phyloP scores from a whole-genome alignment of 2,797 vertebrate species.

The Intellagama lesueurii region DNA sequence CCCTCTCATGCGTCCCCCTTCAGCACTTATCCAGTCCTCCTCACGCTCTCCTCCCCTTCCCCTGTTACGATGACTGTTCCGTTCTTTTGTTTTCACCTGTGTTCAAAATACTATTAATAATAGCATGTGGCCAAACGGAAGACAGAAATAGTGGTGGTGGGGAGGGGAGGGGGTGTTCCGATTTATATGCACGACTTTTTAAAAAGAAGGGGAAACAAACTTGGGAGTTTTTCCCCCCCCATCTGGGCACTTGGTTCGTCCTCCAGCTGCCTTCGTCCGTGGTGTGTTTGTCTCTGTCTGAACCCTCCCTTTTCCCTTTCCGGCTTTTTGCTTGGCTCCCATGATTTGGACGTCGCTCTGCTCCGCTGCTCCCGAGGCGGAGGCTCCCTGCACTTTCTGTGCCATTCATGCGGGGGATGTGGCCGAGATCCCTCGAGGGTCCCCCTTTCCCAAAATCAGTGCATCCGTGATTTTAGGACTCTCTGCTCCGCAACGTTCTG shows the following conservation, averaged over 20 bases:
- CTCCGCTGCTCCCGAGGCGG: conserved; percentile 76
- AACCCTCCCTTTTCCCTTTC: conserved; percentile 64
- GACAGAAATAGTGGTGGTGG: conserved; percentile 55
- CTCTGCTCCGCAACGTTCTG: not conserved
- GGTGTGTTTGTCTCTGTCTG: conserved; percentile 82
- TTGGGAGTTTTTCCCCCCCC: not conserved
- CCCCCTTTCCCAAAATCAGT: not conserved
- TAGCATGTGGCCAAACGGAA: conserved; percentile 95
- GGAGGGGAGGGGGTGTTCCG: accelerated
- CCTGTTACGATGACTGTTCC: no score
- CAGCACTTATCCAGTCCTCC: conserved; percentile 82
- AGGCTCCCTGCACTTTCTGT: conserved; percentile 34
- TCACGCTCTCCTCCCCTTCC: conserved; percentile 60
- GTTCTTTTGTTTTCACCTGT: conserved; percentile 83
- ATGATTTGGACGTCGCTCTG: conserved; percentile 78
- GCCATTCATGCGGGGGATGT: not conserved
- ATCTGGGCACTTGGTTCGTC: conserved; percentile 68
- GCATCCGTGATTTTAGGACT: not conserved
- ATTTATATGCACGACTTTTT: conserved; percentile 65
- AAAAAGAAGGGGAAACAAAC: conserved; percentile 20
- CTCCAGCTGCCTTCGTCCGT: conserved; percentile 80
- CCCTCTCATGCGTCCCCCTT: conserved; percentile 45
- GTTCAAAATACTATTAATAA: conserved; percentile 84
- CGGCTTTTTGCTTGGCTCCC: conserved; percentile 45
- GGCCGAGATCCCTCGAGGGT: not conserved